Evolutionary conservation across 1,140 invertebrate species (phyloP).

Genomic region (Sarcophaga peregrina): DNA sequence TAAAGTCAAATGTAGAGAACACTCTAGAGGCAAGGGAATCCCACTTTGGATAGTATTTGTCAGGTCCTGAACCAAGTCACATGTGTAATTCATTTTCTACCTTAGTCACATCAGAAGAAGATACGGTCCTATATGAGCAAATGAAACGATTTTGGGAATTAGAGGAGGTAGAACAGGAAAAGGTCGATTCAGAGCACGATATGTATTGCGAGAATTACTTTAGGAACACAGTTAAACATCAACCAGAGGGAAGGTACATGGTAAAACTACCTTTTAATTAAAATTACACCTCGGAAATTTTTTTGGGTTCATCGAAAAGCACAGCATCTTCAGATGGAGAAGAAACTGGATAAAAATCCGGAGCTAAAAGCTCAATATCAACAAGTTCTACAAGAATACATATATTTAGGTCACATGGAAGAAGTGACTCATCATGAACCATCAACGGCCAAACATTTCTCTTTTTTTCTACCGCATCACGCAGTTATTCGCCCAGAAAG

Average conservation of each 20-base stretch:
- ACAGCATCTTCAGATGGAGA: slow-evolving; percentile 2
- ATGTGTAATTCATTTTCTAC: background rate
- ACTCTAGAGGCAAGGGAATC: background rate
- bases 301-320: background rate
- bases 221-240: background rate
- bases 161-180: background rate
- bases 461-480: slow-evolving; percentile 19
- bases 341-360: background rate
- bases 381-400: slow-evolving; percentile 33
- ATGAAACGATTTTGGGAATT: slow-evolving; percentile 25
- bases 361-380: slow-evolving; percentile 19
- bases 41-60: background rate
- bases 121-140: background rate
- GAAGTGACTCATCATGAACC: background rate
- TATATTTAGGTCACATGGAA: slow-evolving; percentile 28
- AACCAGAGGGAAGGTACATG: background rate
- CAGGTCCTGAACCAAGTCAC: background rate
- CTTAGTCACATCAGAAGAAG: background rate
- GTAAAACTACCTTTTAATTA: slow-evolving; percentile 9
- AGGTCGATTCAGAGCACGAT: background rate
- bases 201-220: background rate
- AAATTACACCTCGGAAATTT: too few relatives aligned
- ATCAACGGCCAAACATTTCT: background rate
- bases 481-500: slow-evolving; percentile 1
- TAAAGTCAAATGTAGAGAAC: background rate